A percentile compares a stretch with the other conserved stretches of the same genome.
phyloP scores from a whole-genome alignment of 2,888 invertebrate genomes.

The Conchocele bisecta region DNA sequence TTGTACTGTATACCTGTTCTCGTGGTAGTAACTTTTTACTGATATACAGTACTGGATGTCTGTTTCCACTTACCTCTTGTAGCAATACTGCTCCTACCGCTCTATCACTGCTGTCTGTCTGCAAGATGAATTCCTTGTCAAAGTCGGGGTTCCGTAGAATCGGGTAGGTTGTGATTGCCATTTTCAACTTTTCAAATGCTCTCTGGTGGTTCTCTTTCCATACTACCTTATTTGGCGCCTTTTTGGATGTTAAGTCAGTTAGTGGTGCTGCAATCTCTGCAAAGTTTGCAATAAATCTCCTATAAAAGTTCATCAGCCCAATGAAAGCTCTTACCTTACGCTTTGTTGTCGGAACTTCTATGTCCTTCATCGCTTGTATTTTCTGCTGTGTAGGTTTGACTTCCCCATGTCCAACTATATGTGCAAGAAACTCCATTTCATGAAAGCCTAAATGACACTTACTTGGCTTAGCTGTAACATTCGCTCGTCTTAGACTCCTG shows the following conservation, averaged over 20 bases:
- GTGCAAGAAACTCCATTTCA: slow-evolving; percentile 20
- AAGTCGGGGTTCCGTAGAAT: slow-evolving; percentile 1
- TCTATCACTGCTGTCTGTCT: slow-evolving; percentile 2
- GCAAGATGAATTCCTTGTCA: slow-evolving; percentile 3
- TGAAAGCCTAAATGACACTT: slow-evolving; percentile 27
- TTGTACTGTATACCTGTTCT: slow-evolving; percentile 3
- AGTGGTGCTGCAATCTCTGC: slow-evolving; percentile 31
- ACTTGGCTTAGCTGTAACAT: slow-evolving; percentile 17
- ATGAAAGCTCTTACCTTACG: slow-evolving; percentile 25
- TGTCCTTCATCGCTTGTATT: slow-evolving; percentile 15
- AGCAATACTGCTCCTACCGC: background rate
- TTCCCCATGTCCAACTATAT: slow-evolving; percentile 18
- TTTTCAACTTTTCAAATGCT: slow-evolving; percentile 17
- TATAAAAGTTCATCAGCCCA: slow-evolving; percentile 36
- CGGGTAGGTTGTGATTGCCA: background rate
- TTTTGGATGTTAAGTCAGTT: slow-evolving; percentile 28
- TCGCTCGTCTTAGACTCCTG: background rate
- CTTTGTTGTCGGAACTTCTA: slow-evolving; percentile 15
- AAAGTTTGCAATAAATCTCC: slow-evolving; percentile 41
- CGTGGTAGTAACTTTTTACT: slow-evolving; percentile 5
- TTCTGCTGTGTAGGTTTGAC: slow-evolving; percentile 16
- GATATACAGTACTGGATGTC: background rate
- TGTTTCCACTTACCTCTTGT: background rate
- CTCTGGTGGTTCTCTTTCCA: slow-evolving; percentile 19
- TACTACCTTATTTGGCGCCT: slow-evolving; percentile 20